Evolutionary conservation across 2,113 vertebrate genomes (phyloP).

Genomic region (Agelaius tricolor): DNA sequence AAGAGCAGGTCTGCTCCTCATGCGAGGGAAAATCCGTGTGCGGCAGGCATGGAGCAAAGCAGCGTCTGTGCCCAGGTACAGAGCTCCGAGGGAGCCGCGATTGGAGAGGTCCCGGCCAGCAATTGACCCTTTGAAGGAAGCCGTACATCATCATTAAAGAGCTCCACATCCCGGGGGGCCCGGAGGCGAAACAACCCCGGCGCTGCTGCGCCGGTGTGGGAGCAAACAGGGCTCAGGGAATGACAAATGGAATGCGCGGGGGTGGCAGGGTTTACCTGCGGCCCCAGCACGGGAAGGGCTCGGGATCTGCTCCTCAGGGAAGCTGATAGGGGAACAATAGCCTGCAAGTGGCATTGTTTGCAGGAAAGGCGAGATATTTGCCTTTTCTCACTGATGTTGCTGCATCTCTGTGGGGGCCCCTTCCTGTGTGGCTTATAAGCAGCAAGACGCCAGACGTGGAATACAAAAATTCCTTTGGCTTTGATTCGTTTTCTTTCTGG

Average conservation of each 20-base stretch:
- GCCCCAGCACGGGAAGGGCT: neutral
- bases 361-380: conserved; percentile 21
- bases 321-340: conserved; percentile 12
- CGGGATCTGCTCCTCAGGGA: neutral
- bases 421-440: conserved; percentile 59
- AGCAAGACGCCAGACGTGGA: neutral
- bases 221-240: neutral
- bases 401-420: conserved; percentile 49
- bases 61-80: neutral
- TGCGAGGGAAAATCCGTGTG: neutral
- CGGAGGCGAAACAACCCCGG: neutral
- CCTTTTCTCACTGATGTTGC: conserved; percentile 23
- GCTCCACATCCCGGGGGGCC: neutral
- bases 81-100: neutral
- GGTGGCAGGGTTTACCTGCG: neutral
- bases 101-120: neutral
- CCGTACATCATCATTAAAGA: conserved; percentile 34
- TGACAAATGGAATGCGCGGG: neutral
- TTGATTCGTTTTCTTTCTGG: conserved; percentile 34
- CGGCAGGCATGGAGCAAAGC: neutral
- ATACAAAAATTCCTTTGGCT: conserved; percentile 37
- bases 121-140: neutral
- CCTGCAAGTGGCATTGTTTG: neutral
- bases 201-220: neutral
- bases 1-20: neutral